Percentiles rank a stretch among this genome's conserved stretches.
phyloP scores from a whole-genome alignment of 2,888 invertebrate species.

The Plebejus anna region DNA sequence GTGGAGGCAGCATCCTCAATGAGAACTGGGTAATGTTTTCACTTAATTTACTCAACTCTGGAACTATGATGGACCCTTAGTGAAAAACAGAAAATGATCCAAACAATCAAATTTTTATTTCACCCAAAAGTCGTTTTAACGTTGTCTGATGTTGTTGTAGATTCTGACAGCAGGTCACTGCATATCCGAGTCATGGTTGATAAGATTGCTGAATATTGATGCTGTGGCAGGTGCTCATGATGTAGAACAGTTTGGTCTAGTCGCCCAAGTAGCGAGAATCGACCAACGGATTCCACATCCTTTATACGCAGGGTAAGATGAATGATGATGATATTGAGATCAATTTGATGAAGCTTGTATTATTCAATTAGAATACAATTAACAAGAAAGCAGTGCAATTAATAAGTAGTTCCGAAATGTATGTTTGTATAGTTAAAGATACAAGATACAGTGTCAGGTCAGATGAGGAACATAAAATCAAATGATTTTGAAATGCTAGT shows the following conservation, averaged over 20 bases:
- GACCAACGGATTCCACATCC: conserved; percentile 64
- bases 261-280: conserved; percentile 59
- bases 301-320: conserved; percentile 61
- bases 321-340: neutral
- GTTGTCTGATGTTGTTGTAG: conserved; percentile 41
- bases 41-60: neutral
- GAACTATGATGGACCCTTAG: neutral
- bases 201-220: conserved; percentile 62
- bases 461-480: no score
- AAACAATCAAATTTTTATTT: no score
- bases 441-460: no score
- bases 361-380: neutral
- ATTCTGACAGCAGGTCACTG: conserved; percentile 73
- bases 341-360: neutral
- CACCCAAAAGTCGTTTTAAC: neutral
- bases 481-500: no score
- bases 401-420: neutral
- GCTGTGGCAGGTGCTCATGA: conserved; percentile 70
- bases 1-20: conserved; percentile 67
- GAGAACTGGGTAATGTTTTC: conserved; percentile 56
- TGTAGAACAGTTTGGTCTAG: conserved; percentile 52
- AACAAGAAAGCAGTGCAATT: no score
- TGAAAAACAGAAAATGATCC: no score
- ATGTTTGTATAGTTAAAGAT: neutral
- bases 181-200: conserved; percentile 54